phyloP scores from a whole-genome alignment of 2,113 vertebrate species.

The Hystrix brachyura region DNA sequence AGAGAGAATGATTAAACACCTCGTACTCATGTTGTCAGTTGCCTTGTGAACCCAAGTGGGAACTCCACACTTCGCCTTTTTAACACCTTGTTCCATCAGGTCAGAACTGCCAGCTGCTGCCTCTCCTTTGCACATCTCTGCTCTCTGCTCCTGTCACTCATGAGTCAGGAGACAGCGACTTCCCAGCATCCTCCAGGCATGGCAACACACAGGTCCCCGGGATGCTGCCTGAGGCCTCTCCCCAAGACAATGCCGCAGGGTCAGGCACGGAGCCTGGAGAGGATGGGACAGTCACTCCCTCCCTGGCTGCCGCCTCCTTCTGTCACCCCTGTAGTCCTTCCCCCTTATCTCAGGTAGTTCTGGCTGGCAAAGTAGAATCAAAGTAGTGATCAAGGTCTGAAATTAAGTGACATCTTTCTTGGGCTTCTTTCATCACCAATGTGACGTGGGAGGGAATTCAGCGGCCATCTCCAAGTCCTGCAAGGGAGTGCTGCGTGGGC shows the following conservation, averaged over 20 bases:
- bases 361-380: not conserved
- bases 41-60: not conserved
- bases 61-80: not conserved
- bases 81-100: not conserved
- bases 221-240: not conserved
- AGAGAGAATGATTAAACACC: too few species aligned
- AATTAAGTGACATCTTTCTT: not conserved
- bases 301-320: not conserved
- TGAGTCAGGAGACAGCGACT: too few species aligned
- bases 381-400: not conserved
- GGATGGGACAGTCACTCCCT: too few species aligned
- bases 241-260: not conserved
- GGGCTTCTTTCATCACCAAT: not conserved
- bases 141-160: not conserved
- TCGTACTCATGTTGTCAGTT: not conserved
- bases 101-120: not conserved
- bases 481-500: not conserved
- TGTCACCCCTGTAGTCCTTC: not conserved
- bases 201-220: too few species aligned
- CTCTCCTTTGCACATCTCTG: not conserved
- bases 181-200: not conserved
- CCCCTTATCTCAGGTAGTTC: not conserved
- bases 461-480: not conserved
- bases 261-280: not conserved
- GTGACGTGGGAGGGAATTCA: not conserved